Conservation (phyloP, 1,140 invertebrate genomes). For the Lordiphosa clarofinis region DNA sequence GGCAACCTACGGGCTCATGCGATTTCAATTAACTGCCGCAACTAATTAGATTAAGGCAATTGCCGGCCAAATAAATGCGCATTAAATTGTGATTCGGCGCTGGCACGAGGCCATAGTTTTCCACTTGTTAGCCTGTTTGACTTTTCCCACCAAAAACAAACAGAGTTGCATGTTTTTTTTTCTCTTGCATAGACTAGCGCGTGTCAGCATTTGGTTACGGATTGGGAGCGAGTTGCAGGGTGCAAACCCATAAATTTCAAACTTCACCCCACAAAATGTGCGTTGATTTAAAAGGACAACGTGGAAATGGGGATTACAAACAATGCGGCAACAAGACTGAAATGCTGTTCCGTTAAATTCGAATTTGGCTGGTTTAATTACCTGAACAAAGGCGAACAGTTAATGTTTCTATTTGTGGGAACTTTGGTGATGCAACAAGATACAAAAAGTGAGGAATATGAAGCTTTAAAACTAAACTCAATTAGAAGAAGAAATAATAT, state of each 20-base stretch:
- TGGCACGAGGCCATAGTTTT: constrained; percentile 55
- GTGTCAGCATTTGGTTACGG: constrained; percentile 59
- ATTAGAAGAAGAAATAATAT: too few species aligned
- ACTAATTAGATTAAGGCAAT: constrained; percentile 67
- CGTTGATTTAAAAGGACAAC: constrained; percentile 67
- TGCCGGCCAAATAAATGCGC: constrained; percentile 39
- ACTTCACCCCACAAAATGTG: constrained; percentile 24
- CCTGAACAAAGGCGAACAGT: constrained; percentile 16
- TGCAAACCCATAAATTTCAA: constrained; percentile 50
- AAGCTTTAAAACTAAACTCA: constrained; percentile 1
- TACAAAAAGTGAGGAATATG: background rate
- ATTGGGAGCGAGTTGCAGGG: background rate
- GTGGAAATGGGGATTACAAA: constrained; percentile 48
- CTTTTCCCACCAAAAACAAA: constrained; percentile 47
- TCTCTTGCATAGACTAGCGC: constrained; percentile 56
- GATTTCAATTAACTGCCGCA: constrained; percentile 72
- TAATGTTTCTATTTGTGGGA: constrained; percentile 30
- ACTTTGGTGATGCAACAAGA: constrained; percentile 1
- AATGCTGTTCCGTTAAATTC: constrained; percentile 29
- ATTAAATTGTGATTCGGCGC: constrained; percentile 38
- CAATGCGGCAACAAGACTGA: constrained; percentile 57
- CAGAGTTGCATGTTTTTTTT: constrained; percentile 11
- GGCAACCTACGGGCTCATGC: constrained; percentile 39
- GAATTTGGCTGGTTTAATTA: constrained; percentile 58
- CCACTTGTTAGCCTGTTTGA: constrained; percentile 54